phyloP scores from a whole-genome alignment of 2,797 vertebrate genomes.

The Philypnodon macrostomus region DNA sequence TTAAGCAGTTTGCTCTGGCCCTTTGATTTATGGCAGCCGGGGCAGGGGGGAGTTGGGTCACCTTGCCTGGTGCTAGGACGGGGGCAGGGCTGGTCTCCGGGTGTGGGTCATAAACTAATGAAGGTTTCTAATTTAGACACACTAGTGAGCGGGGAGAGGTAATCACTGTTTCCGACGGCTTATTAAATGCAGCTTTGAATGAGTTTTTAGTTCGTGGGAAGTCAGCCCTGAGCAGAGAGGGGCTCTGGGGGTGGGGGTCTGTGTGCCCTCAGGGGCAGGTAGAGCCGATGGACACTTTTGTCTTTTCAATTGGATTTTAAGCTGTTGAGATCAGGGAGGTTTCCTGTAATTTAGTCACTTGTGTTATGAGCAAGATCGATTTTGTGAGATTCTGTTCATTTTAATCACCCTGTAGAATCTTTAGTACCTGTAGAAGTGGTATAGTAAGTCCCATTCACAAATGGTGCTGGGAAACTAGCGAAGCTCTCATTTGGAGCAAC shows the following conservation, averaged over 20 bases:
- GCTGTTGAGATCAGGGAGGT: conserved; percentile 42
- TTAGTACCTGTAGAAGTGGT: no score
- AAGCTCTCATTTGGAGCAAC: conserved; percentile 68
- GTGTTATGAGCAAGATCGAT: background rate
- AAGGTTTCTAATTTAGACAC: conserved; percentile 81
- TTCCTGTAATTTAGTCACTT: conserved; percentile 30
- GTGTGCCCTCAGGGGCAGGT: conserved; percentile 69
- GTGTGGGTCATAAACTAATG: conserved; percentile 81
- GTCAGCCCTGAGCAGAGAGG: conserved; percentile 55
- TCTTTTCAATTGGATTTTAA: conserved; percentile 58
- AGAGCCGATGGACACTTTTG: conserved; percentile 65
- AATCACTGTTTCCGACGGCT: conserved; percentile 78
- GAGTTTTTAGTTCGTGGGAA: conserved; percentile 72
- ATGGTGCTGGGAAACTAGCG: conserved; percentile 54
- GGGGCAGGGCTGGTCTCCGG: conserved; percentile 61
- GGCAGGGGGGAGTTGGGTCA: conserved; percentile 45
- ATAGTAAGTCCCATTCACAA: conserved; percentile 51
- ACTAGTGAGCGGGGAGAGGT: conserved; percentile 70
- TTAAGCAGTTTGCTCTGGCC: conserved; percentile 65
- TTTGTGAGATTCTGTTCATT: no score
- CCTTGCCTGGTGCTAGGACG: conserved; percentile 36
- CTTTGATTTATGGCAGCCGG: conserved; percentile 70
- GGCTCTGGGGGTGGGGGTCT: conserved; percentile 43
- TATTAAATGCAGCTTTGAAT: conserved; percentile 80
- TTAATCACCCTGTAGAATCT: no score